Conservation (phyloP, 2,888 invertebrate species). For the Kuschelorhynchus macadamiae region DNA sequence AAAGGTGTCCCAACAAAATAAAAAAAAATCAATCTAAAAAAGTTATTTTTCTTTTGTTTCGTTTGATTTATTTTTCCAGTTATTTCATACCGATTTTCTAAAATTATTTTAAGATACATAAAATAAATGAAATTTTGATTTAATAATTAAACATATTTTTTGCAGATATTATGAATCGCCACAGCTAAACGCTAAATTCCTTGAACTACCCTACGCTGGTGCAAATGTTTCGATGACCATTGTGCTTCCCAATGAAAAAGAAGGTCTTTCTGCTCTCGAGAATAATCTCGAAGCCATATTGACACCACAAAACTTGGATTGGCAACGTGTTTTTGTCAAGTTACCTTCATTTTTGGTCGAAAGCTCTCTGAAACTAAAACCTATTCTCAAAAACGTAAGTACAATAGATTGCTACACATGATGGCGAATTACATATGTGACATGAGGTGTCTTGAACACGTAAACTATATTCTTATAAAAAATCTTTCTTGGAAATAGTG, state of each 20-base stretch:
- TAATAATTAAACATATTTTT: background rate
- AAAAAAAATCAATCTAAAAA: too few species aligned
- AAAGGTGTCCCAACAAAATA: too few species aligned
- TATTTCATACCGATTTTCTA: too few species aligned
- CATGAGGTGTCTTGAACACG: too few species aligned
- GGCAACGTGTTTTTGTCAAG: slow-evolving; percentile 51
- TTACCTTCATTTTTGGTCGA: slow-evolving; percentile 56
- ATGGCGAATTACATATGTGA: too few species aligned
- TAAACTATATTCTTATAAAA: too few species aligned
- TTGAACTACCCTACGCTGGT: slow-evolving; percentile 60
- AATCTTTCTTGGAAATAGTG: too few species aligned
- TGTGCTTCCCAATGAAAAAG: slow-evolving; percentile 57
- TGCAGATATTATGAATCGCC: slow-evolving; percentile 60
- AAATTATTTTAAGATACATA: too few species aligned
- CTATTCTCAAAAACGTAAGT: slow-evolving; percentile 55
- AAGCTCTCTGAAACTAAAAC: slow-evolving; percentile 52
- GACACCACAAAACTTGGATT: slow-evolving; percentile 43
- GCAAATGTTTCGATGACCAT: slow-evolving; percentile 56
- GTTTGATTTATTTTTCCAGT: too few species aligned
- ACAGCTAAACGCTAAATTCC: slow-evolving; percentile 59
- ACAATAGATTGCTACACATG: slow-evolving; percentile 1
- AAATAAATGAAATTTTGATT: too few species aligned
- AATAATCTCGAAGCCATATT: slow-evolving; percentile 48
- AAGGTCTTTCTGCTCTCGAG: slow-evolving; percentile 54
- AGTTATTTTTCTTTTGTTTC: too few species aligned